A percentile compares a stretch with the other conserved stretches of the same genome.
Evolutionary conservation across 2,888 invertebrate species (phyloP).

Genomic region (Schizaphis graminum): DNA sequence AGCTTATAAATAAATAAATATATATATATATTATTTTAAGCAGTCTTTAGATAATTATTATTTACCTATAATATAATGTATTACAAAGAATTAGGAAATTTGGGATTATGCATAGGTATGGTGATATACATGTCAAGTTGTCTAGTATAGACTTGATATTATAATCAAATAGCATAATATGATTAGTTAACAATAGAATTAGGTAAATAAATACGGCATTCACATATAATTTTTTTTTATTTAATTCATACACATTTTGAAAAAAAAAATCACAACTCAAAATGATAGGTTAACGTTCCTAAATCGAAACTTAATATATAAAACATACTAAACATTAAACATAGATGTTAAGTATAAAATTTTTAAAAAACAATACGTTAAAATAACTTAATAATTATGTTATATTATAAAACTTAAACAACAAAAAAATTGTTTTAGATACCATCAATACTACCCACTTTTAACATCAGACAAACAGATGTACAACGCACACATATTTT

Average conservation of each 20-base stretch:
- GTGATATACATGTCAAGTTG: background rate
- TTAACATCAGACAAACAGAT: background rate
- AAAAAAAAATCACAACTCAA: constrained; percentile 64
- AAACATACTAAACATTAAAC: constrained; percentile 43
- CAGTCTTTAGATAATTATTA: background rate
- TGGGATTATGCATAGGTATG: too few species aligned
- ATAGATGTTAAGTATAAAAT: constrained; percentile 64
- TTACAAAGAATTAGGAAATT: background rate
- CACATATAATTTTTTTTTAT: constrained; percentile 44
- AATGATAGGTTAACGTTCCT: constrained; percentile 56
- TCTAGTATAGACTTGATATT: background rate
- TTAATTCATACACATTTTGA: constrained; percentile 48
- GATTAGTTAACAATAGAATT: background rate
- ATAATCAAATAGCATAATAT: background rate
- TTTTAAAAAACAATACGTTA: constrained; percentile 61
- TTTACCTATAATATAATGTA: too few species aligned
- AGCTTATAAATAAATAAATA: background rate
- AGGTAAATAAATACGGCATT: background rate
- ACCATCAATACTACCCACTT: background rate
- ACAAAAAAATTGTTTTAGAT: constrained; percentile 16
- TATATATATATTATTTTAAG: background rate
- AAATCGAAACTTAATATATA: constrained; percentile 59
- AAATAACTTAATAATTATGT: constrained; percentile 51
- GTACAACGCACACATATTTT: background rate
- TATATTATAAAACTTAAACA: constrained; percentile 56